A percentile compares a stretch with the other conserved stretches of the same genome.
These are phyloP conservation scores for Bombus haemorrhoidalis DNA, from an alignment of 1,140 invertebrate genomes.

Conservation along the genomic window DNA sequence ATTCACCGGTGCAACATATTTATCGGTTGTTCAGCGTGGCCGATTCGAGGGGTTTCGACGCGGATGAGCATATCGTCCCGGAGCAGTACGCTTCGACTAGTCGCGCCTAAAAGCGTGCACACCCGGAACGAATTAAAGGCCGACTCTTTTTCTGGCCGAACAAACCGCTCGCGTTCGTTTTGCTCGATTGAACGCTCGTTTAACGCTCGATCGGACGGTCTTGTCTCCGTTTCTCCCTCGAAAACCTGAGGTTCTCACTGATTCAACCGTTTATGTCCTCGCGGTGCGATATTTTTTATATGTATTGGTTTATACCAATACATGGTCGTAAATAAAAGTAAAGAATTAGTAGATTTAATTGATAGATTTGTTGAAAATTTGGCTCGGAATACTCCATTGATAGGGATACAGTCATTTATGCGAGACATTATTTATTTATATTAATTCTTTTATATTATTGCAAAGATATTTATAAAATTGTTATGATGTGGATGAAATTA, in stretches of 20 bases:
- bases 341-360: too few relatives aligned
- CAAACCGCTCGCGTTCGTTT: constrained; percentile 1
- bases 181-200: constrained; percentile 35
- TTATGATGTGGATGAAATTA: too few relatives aligned
- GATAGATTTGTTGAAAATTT: too few relatives aligned
- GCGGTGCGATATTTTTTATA: neutral
- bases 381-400: too few relatives aligned
- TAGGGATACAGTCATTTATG: too few relatives aligned
- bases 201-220: constrained; percentile 22
- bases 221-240: neutral
- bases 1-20: neutral
- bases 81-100: neutral
- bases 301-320: neutral
- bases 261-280: neutral
- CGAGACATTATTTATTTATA: too few relatives aligned
- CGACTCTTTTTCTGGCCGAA: constrained; percentile 17
- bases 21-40: neutral
- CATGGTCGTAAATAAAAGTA: too few relatives aligned
- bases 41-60: neutral
- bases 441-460: too few relatives aligned
- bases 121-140: constrained; percentile 21
- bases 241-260: neutral
- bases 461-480: too few relatives aligned
- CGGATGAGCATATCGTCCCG: neutral
- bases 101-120: constrained; percentile 20